Evolutionary conservation across 2,113 vertebrate genomes (phyloP).

Genomic region (Nerophis lumbriciformis): DNA sequence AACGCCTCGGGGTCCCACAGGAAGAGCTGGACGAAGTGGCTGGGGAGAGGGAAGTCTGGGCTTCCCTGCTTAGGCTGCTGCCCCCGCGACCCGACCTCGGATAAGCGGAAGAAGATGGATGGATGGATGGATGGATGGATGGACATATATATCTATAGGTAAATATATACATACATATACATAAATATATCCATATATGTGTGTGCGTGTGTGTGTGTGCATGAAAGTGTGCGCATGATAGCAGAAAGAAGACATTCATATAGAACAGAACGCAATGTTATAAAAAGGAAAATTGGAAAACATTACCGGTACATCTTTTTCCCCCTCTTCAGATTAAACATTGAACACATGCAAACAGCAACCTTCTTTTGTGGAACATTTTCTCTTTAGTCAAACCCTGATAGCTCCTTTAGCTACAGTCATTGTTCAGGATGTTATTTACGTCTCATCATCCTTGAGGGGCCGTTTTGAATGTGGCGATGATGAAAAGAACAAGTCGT

Average conservation of each 20-base stretch:
- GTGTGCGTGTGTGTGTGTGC: not conserved
- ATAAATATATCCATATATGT: too few species aligned
- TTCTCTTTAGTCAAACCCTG: conserved; percentile 34
- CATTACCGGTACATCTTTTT: not conserved
- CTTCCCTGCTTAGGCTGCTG: too few species aligned
- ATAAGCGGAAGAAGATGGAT: too few species aligned
- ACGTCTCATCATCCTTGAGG: conserved; percentile 21
- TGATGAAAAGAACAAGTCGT: conserved; percentile 20
- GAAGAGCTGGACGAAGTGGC: too few species aligned
- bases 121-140: too few species aligned
- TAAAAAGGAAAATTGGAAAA: conserved; percentile 13
- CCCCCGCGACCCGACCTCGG: too few species aligned
- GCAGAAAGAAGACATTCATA: conserved; percentile 18
- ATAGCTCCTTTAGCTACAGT: conserved; percentile 30
- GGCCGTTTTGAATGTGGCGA: conserved; percentile 30
- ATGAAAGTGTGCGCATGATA: not conserved
- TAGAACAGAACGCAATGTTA: not conserved
- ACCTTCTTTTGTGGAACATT: conserved; percentile 18
- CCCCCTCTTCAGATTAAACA: not conserved
- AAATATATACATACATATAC: too few species aligned
- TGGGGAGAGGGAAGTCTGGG: too few species aligned
- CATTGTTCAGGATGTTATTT: conserved; percentile 52
- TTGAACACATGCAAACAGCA: not conserved
- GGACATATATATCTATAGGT: too few species aligned
- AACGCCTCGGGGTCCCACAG: too few species aligned